Conservation (phyloP, 2,113 vertebrate genomes). For the Odobenus rosmarus region DNA sequence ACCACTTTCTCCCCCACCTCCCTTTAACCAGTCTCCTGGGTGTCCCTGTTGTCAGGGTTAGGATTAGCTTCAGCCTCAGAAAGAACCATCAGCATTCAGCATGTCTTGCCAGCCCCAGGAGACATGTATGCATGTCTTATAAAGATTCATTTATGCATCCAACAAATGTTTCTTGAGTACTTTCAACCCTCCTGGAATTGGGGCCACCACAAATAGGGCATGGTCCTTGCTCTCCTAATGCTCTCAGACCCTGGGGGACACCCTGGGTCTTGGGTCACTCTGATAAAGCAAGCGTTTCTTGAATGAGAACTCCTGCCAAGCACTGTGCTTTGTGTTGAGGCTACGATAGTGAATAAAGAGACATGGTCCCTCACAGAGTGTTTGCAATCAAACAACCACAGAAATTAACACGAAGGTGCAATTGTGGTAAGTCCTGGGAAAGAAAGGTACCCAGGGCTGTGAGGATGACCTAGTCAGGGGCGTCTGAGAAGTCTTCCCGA, state of each 20-base stretch:
- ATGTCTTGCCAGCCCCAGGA: not conserved
- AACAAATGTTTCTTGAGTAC: not conserved
- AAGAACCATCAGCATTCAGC: not conserved
- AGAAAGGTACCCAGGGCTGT: not conserved
- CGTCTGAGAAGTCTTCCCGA: not conserved
- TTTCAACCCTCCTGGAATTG: not conserved
- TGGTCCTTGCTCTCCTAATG: not conserved
- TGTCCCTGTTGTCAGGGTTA: not conserved
- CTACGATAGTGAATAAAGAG: not conserved
- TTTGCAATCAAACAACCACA: not conserved
- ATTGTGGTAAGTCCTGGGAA: not conserved
- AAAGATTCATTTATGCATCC: not conserved
- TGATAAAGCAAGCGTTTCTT: not conserved
- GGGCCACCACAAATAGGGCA: not conserved
- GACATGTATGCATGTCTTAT: not conserved
- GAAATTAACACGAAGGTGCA: not conserved
- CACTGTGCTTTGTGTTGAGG: not conserved
- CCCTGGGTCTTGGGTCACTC: not conserved
- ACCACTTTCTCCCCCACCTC: not conserved
- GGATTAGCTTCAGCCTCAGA: not conserved
- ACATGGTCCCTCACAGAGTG: not conserved
- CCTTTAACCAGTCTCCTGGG: not conserved
- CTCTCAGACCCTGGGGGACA: not conserved
- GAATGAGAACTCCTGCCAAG: not conserved
- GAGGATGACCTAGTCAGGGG: not conserved